Percentiles rank a stretch among this genome's conserved stretches.
Evolutionary conservation across 2,888 invertebrate genomes (phyloP).

Genomic region (Halocaridina rubra): DNA sequence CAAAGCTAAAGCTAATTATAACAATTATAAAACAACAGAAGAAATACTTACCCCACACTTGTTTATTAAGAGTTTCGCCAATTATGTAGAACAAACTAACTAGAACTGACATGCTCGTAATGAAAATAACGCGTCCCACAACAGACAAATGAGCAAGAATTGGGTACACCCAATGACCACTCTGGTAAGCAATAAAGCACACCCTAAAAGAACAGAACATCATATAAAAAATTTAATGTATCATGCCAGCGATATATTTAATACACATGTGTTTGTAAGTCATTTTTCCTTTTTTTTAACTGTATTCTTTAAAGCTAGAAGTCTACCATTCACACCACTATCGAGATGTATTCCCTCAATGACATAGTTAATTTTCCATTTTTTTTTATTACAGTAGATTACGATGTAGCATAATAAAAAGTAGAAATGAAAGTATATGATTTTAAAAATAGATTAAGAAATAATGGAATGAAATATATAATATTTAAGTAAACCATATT

Average conservation of each 20-base stretch:
- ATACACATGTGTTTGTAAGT: not conserved
- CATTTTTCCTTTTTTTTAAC: not conserved
- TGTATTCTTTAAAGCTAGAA: not conserved
- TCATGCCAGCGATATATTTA: not conserved
- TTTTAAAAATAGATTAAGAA: no score
- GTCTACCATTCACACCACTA: not conserved
- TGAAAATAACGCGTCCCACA: conserved; percentile 27
- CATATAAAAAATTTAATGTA: not conserved
- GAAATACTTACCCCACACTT: conserved; percentile 39
- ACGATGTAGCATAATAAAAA: not conserved
- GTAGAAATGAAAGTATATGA: not conserved
- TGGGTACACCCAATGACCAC: conserved; percentile 55
- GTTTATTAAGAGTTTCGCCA: conserved; percentile 20
- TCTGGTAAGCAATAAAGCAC: conserved; percentile 56
- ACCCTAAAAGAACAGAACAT: conserved; percentile 53
- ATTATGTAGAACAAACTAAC: conserved; percentile 23
- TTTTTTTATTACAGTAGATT: no score
- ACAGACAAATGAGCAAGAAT: conserved; percentile 34
- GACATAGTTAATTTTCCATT: no score
- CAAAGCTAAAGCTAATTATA: no score
- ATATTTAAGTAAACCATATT: no score
- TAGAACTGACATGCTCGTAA: conserved; percentile 1
- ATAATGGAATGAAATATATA: no score
- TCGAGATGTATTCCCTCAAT: no score
- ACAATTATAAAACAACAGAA: no score